Evolutionary conservation across 2,113 vertebrate genomes (phyloP), one percentile per base, ranked within the genome.

Genomic region (Gymnocephalus cernua): DNA sequence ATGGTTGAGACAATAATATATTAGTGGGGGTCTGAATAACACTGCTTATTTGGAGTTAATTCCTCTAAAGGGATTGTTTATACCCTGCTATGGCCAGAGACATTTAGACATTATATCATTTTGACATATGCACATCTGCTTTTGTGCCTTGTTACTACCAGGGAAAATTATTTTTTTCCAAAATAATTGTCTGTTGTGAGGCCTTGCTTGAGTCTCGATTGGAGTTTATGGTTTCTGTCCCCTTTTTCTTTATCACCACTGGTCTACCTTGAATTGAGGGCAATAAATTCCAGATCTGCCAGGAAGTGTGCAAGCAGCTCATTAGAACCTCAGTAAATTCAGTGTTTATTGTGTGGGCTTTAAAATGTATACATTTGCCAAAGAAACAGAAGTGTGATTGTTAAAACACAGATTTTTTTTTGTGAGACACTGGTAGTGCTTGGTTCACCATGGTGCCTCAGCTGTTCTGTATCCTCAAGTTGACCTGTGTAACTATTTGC

Each of bases 401-500:
- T 5, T n/a, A 25, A 58, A 59, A 19, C 27, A 3, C 15, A 32
- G 27, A 0, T 11, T 54, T 53, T 54, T 53, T 1, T 18, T 59
- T 29, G 4, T 41, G 13, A 1, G 4, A 32, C 27, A 21, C 23
- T n/a, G 2, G 3, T 3, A 10, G 50, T 58, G 12, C 29, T 51
- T 38, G 48, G 32, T 32, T 50, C 11, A 35, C 14, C 5, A 1
- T 15, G 35, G 12, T 38, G n/a, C 57, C 61, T 73, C 69, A 75
- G 63, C 25, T 75, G 65, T 47, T 63, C 27, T 44, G 59, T 74
- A 32, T 73, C 32, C 73, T 84, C 61, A 77, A 45, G 25, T 67
- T 13, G 76, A 90, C 91, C 82, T 90, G 70, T 62, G 76, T 56
- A 23, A 79, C 38, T 4, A 2, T 74, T 68, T 90, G 81, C 57